Evolutionary conservation across 2,113 vertebrate genomes (phyloP).

Genomic region (Amphilophus citrinellus): DNA sequence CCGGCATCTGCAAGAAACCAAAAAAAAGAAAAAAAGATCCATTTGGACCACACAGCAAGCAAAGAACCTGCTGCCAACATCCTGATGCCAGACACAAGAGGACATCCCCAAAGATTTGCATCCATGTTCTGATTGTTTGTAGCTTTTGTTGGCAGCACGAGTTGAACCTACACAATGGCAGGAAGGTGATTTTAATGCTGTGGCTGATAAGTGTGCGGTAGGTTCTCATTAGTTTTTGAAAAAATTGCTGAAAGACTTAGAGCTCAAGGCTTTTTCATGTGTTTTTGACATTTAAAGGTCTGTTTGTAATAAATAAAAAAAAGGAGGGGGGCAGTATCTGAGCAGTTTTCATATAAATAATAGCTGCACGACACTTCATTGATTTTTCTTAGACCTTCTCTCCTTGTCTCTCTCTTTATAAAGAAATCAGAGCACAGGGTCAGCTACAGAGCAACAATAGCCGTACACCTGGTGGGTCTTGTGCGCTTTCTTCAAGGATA

Average conservation of each 20-base stretch:
- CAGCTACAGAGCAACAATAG: neutral
- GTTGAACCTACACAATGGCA: neutral
- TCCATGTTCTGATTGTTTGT: neutral
- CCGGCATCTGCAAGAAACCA: neutral
- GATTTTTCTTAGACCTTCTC: conserved; percentile 8
- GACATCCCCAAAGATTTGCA: neutral
- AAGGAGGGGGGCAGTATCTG: neutral
- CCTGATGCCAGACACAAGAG: neutral
- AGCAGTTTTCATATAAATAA: conserved; percentile 2
- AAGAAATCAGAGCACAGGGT: neutral
- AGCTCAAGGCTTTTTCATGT: neutral
- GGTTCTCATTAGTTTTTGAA: neutral
- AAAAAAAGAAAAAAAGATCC: neutral
- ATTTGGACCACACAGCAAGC: neutral
- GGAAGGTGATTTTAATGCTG: neutral
- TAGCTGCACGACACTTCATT: neutral
- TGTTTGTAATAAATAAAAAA: neutral
- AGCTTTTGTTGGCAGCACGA: neutral
- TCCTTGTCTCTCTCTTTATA: neutral
- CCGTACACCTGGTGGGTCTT: neutral
- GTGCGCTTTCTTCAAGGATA: conserved; percentile 32
- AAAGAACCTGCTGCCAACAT: neutral
- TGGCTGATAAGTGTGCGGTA: neutral
- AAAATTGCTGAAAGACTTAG: neutral
- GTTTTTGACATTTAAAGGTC: neutral